Base-by-base conservation (phyloP, 2,888 invertebrate species). In the Emmelina monodactyla region DNA sequence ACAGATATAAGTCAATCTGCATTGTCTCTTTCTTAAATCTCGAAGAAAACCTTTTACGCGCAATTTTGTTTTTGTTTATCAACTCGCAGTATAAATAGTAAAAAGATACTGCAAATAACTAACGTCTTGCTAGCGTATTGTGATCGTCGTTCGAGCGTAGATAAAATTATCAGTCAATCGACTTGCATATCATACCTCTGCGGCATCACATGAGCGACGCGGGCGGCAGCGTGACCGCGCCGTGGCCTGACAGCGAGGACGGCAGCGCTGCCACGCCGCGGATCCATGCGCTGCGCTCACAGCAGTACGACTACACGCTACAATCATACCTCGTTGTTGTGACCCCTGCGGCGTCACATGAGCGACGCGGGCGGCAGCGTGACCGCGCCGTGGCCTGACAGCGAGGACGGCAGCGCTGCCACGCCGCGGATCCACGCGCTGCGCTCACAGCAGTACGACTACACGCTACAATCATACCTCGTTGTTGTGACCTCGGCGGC, bases 231-330 rank as follows among this genome's bases (percentile, higher is more conserved):
- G 84, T 58, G 44, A 79, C 69, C 0, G 79, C 72, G 1, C 72
- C 76, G 39, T 79, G 79, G 0, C 88, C 88, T 0, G 87, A 87
- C 31, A 88, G 63, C 1, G 86, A 80, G n/a, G 79, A 68, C 0
- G 88, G 88, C 16, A 88, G 62, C 3, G 80, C 67, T 2, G 84
- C 79, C 13, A 88, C 79, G 2, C 86, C 85, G 39, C 83, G 72
- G 40, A 86, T 81, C 85, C 85, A 86, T 7, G 81, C 75, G 3
- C 62, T 78, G 37, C 84, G 73, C 52, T 84, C 82, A 44, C 82
- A 84, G 53, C 85, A 87, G 49, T 80, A 88, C 30, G 86, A 86
- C 56, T 89, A 88, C 16, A 86, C 85, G 46, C 83, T 85, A 52
- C 83, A 76, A 83, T 83, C 85, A 55, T 84, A 83, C 38, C 82